Evolutionary conservation across 2,113 vertebrate species (phyloP).

Genomic region (Columba janthina): DNA sequence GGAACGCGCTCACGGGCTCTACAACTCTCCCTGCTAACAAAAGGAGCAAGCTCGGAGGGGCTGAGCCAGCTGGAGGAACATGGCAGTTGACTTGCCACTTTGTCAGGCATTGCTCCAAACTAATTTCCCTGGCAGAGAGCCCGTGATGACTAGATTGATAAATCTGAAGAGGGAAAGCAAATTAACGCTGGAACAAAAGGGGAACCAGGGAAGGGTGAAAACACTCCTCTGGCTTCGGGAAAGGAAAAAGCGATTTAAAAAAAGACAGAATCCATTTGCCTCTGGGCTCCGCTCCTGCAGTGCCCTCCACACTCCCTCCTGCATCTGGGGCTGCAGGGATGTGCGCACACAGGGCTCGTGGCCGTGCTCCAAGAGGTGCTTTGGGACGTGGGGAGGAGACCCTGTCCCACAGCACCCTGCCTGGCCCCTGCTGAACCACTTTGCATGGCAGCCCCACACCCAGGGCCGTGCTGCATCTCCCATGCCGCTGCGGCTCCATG

Average conservation of each 20-base stretch:
- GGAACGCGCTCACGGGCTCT: neutral
- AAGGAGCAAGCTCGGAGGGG: conserved; percentile 45
- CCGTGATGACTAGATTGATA: conserved; percentile 72
- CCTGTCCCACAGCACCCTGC: too few species aligned
- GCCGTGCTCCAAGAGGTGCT: neutral
- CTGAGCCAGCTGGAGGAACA: conserved; percentile 63
- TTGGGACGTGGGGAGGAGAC: neutral
- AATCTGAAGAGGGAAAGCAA: conserved; percentile 71
- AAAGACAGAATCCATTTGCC: neutral
- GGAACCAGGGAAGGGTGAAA: conserved; percentile 50
- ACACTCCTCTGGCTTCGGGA: conserved; percentile 16
- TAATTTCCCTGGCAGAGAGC: conserved; percentile 71
- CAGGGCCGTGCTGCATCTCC: neutral
- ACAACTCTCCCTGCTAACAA: conserved; percentile 4
- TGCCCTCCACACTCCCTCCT: neutral
- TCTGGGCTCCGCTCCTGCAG: neutral
- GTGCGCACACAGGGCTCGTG: neutral
- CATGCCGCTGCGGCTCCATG: fast-evolving
- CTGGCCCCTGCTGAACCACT: neutral
- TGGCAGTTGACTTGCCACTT: conserved; percentile 69
- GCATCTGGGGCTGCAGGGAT: neutral
- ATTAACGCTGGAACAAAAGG: conserved; percentile 67
- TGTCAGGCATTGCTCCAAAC: conserved; percentile 68
- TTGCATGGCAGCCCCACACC: neutral
- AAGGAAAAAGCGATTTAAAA: neutral